Evolutionary conservation across 2,888 invertebrate genomes (phyloP), one percentile per base, ranked within the genome.

Genomic region (Arenicola marina): DNA sequence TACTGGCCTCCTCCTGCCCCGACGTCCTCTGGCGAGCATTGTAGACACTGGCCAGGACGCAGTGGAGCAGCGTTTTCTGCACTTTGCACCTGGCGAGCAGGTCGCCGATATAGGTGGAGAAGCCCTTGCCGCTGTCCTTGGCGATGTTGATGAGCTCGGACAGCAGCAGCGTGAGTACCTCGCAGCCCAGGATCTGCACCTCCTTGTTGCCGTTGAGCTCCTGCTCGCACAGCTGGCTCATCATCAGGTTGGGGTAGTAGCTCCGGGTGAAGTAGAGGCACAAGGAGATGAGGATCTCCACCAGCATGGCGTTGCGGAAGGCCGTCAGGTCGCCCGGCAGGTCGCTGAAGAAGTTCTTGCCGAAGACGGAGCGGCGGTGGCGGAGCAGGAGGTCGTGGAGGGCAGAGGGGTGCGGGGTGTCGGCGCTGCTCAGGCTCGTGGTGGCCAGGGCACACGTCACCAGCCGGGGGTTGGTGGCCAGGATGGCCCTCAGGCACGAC

Each of bases 41-140:
- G 74, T 89, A 86, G 1, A 92, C 90, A 24, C 90, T 90, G 2
- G 92, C 90, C 56, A 92, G 87, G 26, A 92, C 85, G 77, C 91
- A 91, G 79, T 92, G 92, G 55, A 93, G 85, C 53, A 92, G 87
- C 29, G 91, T 89, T 79, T 92, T 92, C 82, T 93, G 93, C 54
- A 93, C 86, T 83, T 92, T 92, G 76, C 91, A 91, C 67, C 91
- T 88, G 3, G 70, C 68, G 76, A 92, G 84, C 71, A 85, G 83
- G 81, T 92, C 91, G 18, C 88, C 88, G 66, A 91, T 89, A 78
- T 91, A 93, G 73, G 88, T 89, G 15, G 91, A 89, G 76, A 92
- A 88, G 1, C 90, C 89, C 76, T 89, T 89, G 0, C 90, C 90
- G 80, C 90, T 91, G 72, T 90, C 90, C 67, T 89, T 88, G 21